A percentile compares a stretch with the other conserved stretches of the same genome.
Evolutionary conservation across 1,140 invertebrate species (phyloP).

Genomic region (Pantala flavescens): DNA sequence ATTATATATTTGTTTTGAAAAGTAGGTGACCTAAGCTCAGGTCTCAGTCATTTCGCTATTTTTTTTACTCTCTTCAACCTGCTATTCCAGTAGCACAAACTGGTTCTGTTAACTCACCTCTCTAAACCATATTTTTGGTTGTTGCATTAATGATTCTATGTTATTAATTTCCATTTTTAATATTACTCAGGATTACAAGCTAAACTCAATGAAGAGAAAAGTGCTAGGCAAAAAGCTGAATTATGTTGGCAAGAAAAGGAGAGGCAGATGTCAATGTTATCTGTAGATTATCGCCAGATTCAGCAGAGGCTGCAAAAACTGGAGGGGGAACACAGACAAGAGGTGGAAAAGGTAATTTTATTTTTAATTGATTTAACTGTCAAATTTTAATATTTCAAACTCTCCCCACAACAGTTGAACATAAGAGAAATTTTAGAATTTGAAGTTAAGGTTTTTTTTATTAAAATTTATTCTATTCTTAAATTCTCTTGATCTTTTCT

Average conservation of each 20-base stretch:
- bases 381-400: no score
- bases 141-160: conserved; percentile 18
- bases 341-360: conserved; percentile 63
- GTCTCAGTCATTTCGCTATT: no score
- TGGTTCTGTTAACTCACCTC: no score
- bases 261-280: conserved; percentile 85
- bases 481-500: no score
- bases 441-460: no score
- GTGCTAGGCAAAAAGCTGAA: conserved; percentile 69
- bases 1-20: conserved; percentile 19
- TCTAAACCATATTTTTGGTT: no score
- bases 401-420: no score
- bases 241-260: conserved; percentile 80
- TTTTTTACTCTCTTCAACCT: no score
- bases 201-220: conserved; percentile 85
- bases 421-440: no score
- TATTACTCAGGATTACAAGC: conserved; percentile 69
- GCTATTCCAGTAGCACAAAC: no score
- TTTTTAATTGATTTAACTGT: neutral
- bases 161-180: neutral
- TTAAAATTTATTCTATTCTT: no score
- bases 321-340: conserved; percentile 78
- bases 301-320: conserved; percentile 80
- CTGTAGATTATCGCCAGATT: conserved; percentile 85
- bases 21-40: conserved; percentile 9